Conservation (phyloP, 2,888 invertebrate genomes). For the Panopea generosa region DNA sequence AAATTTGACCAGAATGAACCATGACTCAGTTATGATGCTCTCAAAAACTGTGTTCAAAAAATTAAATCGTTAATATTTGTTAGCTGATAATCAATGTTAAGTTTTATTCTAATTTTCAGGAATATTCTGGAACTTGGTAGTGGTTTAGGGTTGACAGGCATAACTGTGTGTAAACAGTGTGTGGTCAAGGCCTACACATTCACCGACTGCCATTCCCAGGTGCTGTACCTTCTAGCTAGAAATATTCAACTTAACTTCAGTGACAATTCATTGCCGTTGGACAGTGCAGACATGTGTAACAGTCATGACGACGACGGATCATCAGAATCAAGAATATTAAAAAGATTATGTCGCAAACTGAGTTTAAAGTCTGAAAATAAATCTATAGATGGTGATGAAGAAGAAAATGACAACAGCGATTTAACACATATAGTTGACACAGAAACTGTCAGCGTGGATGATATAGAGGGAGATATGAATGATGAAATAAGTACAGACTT, state of each 20-base stretch:
- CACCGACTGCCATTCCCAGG: constrained; percentile 79
- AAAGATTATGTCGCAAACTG: constrained; percentile 70
- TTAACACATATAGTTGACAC: neutral
- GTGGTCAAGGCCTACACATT: constrained; percentile 71
- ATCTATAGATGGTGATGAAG: neutral
- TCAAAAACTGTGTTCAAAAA: no score
- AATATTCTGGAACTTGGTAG: constrained; percentile 78
- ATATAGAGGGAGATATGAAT: neutral
- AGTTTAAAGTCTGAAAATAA: constrained; percentile 66
- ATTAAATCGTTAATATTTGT: no score
- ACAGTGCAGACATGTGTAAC: neutral
- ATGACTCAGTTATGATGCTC: no score
- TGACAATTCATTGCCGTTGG: neutral
- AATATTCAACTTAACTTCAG: constrained; percentile 77
- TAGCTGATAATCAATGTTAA: no score
- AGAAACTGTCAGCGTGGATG: neutral
- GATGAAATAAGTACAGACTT: constrained; percentile 31
- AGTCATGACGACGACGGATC: constrained; percentile 7
- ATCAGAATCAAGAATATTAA: constrained; percentile 66
- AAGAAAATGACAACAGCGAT: neutral
- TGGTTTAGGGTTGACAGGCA: constrained; percentile 80
- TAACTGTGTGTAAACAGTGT: constrained; percentile 74
- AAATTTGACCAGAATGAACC: no score
- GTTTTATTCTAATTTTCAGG: constrained; percentile 66
- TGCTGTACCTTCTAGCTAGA: constrained; percentile 75